phyloP scores from a whole-genome alignment of 2,888 invertebrate species.

The Pachycephus smyrnensis region DNA sequence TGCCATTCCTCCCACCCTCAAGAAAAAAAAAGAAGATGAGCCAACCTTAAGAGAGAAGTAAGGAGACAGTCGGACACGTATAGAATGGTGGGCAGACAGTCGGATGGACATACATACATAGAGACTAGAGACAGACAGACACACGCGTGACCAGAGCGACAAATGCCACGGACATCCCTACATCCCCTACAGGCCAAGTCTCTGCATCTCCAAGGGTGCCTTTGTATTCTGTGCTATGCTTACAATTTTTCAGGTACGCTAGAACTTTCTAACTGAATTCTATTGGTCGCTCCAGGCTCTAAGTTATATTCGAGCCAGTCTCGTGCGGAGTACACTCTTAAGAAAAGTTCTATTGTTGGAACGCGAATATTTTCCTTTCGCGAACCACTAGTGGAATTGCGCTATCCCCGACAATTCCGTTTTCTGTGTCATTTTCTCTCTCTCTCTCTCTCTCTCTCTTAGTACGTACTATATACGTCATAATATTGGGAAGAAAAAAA shows the following conservation, averaged over 20 bases:
- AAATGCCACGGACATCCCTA: constrained; percentile 17
- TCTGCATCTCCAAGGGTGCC: constrained; percentile 27
- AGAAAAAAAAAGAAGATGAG: not conserved
- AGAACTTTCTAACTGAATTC: constrained; percentile 26
- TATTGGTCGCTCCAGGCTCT: constrained; percentile 23
- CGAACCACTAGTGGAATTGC: constrained; percentile 25
- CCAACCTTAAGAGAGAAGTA: not conserved
- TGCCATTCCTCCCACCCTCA: not conserved
- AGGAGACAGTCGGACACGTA: not conserved
- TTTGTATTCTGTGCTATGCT: constrained; percentile 17
- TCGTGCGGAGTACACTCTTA: constrained; percentile 18
- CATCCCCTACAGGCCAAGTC: constrained; percentile 11
- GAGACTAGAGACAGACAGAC: constrained; percentile 4
- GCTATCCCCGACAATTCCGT: constrained; percentile 11
- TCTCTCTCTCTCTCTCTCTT: not conserved
- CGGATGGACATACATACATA: not conserved
- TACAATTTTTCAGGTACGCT: constrained; percentile 17
- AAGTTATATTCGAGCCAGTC: not conserved
- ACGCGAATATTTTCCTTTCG: constrained; percentile 27
- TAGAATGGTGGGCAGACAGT: not conserved
- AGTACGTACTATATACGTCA: not conserved
- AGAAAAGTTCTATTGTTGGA: constrained; percentile 42
- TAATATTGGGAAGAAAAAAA: not conserved
- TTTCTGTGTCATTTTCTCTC: constrained; percentile 12
- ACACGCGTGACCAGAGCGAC: constrained; percentile 30